Evolutionary conservation across 2,888 invertebrate genomes (phyloP).

Genomic region (Morpho helenor): DNA sequence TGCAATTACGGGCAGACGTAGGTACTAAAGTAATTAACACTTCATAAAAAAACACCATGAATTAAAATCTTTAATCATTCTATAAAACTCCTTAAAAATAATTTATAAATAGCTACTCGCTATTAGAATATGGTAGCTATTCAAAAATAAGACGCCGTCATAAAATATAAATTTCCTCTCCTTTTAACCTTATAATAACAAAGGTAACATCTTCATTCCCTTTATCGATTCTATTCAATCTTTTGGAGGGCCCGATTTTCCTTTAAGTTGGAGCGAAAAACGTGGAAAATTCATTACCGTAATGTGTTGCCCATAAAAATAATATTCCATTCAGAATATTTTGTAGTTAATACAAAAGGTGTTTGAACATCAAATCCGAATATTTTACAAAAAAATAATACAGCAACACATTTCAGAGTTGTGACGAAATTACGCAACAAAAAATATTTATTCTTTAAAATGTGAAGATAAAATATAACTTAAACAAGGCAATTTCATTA

Average conservation of each 20-base stretch:
- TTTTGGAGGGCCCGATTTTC: constrained; percentile 38
- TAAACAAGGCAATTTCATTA: too few relatives aligned
- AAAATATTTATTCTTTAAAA: too few relatives aligned
- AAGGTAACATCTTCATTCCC: constrained; percentile 33
- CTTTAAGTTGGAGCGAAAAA: constrained; percentile 34
- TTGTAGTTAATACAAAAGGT: constrained; percentile 5
- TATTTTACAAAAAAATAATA: too few relatives aligned
- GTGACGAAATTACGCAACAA: too few relatives aligned
- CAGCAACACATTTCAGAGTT: too few relatives aligned
- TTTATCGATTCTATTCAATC: constrained; percentile 41
- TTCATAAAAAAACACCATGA: too few relatives aligned
- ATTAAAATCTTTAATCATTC: too few relatives aligned
- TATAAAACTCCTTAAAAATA: too few relatives aligned
- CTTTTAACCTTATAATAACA: constrained; percentile 29
- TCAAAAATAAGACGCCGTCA: constrained; percentile 2
- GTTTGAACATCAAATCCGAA: neutral
- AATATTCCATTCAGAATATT: constrained; percentile 9
- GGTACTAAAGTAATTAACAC: too few relatives aligned
- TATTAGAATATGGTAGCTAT: neutral
- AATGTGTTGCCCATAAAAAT: constrained; percentile 36
- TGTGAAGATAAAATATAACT: too few relatives aligned
- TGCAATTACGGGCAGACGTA: too few relatives aligned
- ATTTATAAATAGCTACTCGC: too few relatives aligned
- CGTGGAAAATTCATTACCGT: constrained; percentile 52
- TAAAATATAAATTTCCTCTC: constrained; percentile 27